phyloP scores from a whole-genome alignment of 2,888 invertebrate species.

The Pollenia angustigena region DNA sequence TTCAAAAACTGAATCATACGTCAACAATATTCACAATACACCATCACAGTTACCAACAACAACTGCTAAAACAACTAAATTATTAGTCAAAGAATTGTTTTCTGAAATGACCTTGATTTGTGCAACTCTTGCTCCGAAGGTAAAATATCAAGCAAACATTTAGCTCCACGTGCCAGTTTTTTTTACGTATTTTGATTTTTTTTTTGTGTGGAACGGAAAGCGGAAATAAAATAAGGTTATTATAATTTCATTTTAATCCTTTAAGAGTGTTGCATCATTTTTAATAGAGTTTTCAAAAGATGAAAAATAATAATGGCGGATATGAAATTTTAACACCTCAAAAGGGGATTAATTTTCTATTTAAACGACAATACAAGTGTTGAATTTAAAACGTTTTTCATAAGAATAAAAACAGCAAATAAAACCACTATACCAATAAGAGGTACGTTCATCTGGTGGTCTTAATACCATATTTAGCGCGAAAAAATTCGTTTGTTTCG shows the following conservation, averaged over 20 bases:
- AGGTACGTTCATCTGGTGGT: too few species aligned
- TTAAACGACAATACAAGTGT: too few species aligned
- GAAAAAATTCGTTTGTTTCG: too few species aligned
- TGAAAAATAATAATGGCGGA: not conserved
- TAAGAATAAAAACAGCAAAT: too few species aligned
- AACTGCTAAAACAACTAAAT: not conserved
- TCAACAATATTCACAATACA: not conserved
- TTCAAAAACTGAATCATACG: not conserved
- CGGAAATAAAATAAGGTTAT: slow-evolving; percentile 11
- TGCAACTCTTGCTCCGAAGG: slow-evolving; percentile 4
- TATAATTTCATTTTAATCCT: slow-evolving; percentile 4
- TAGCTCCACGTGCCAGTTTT: slow-evolving; percentile 37
- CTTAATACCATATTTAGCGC: too few species aligned
- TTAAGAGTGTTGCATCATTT: not conserved
- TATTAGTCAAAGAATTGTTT: slow-evolving; percentile 32
- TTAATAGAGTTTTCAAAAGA: not conserved
- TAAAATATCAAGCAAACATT: not conserved
- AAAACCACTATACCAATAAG: too few species aligned
- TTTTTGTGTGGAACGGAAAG: not conserved
- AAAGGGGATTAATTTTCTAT: not conserved
- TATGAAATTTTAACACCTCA: not conserved
- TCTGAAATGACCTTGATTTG: slow-evolving; percentile 50
- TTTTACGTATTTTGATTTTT: not conserved
- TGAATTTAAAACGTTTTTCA: too few species aligned
- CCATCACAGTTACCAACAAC: not conserved